Base-by-base conservation (phyloP, 2,797 vertebrate genomes). In the Bradypus variegatus region DNA sequence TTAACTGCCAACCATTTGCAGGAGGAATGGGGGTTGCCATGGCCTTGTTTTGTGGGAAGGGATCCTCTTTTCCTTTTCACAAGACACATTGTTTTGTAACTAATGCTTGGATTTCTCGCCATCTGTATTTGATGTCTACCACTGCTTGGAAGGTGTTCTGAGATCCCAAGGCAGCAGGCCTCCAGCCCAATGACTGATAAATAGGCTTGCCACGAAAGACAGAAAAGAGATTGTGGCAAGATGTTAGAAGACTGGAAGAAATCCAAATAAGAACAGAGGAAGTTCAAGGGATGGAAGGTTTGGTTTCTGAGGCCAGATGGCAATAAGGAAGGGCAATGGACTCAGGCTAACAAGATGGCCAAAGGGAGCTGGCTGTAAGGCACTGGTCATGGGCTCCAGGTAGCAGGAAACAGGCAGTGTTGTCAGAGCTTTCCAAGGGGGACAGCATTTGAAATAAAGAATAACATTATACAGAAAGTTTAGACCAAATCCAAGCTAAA, bases 201-300 rank as follows among this genome's bases (percentile, higher is more conserved):
- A 33, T 33, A 70, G 41, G 55, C 58, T 45, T 62, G 72, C 76
- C 62, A 70, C 64, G 36, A 73, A 78, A 86, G 48, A 53, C 58
- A 86, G 77, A 91, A 58, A 58, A 27, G 48, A n/a, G 8, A 48
- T 75, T 72, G 21, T 53, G 25, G 82, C 8, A 64, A 50, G 77
- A 64, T 23, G 67, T 45, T 88, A 75, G 77, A 19, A 25, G 33
- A 29, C 58, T 55, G 65, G 81, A 91, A 86, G 78, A 83, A 77
- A 79, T 67, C 50, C 67, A 65, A 25, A 14, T 29, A n/a, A 84
- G 77, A 80, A 62, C 33, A 38, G n/a, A 87, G 72, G 64, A 65
- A 78, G 16, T 1, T 36, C 70, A 41, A 72, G 21, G 76, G 38
- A 76, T 1, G 3, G 33, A 76, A 48, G 41, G 50, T 36, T 83